Conservation (phyloP, 2,888 invertebrate species). For the Apomyelois bistriatella region DNA sequence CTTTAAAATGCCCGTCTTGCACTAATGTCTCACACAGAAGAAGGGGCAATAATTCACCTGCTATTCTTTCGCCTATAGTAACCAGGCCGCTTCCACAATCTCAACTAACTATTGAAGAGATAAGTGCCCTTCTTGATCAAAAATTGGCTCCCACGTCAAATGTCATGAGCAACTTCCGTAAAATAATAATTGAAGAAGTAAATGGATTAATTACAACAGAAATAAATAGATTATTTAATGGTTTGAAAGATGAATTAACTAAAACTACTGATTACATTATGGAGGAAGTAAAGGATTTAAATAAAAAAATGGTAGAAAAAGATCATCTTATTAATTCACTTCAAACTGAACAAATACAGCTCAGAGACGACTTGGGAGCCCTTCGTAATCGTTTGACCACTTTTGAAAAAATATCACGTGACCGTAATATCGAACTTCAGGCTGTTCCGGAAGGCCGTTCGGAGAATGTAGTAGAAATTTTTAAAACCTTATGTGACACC, state of each 20-base stretch:
- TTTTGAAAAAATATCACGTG: too few relatives aligned
- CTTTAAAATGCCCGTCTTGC: too few relatives aligned
- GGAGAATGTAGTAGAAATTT: too few relatives aligned
- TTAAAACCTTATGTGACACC: too few relatives aligned
- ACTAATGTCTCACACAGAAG: too few relatives aligned
- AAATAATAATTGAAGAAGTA: neutral
- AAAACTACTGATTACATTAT: slow-evolving; percentile 3
- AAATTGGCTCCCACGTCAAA: neutral
- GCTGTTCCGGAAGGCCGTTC: too few relatives aligned
- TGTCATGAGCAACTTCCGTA: neutral
- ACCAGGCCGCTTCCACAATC: neutral
- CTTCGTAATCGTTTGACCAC: too few relatives aligned
- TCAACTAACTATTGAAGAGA: neutral
- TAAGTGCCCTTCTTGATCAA: neutral
- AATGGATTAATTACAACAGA: neutral
- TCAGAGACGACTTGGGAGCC: too few relatives aligned
- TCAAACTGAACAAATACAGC: too few relatives aligned
- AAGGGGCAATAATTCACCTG: too few relatives aligned
- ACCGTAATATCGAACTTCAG: too few relatives aligned
- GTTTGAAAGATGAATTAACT: neutral
- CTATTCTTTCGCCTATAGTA: neutral
- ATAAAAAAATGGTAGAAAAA: neutral
- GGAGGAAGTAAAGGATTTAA: neutral
- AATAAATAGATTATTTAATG: too few relatives aligned
- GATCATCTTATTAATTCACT: neutral